Percentiles rank a stretch among this genome's conserved stretches.
Evolutionary conservation across 2,797 vertebrate species (phyloP).

Genomic region (Otolemur crassicaudatus): DNA sequence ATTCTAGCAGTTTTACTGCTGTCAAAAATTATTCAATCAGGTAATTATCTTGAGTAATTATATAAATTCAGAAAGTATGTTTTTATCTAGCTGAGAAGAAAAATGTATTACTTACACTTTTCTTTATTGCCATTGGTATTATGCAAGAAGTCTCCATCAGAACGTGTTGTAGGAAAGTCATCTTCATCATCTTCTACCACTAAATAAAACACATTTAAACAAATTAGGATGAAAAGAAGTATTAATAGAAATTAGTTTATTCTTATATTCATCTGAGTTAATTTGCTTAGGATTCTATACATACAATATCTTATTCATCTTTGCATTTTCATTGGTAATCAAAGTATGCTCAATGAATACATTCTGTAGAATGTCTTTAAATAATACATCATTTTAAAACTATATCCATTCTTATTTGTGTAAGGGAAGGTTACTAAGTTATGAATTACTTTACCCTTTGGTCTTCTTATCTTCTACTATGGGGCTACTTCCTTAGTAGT

Average conservation of each 20-base stretch:
- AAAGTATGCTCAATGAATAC: background rate
- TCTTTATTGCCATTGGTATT: slow-evolving; percentile 96
- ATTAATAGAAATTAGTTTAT: slow-evolving; percentile 11
- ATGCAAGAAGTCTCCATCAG: slow-evolving; percentile 94
- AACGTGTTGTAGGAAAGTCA: slow-evolving; percentile 92
- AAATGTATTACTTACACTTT: slow-evolving; percentile 91
- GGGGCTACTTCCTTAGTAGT: background rate
- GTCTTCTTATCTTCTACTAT: background rate
- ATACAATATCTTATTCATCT: background rate
- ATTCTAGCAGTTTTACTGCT: slow-evolving; percentile 31
- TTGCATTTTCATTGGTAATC: slow-evolving; percentile 42
- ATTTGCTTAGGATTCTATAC: slow-evolving; percentile 37
- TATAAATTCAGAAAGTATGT: slow-evolving; percentile 10
- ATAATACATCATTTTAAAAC: slow-evolving; percentile 44
- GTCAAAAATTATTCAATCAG: slow-evolving; percentile 36
- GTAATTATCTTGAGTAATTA: slow-evolving; percentile 34
- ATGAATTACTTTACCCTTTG: slow-evolving; percentile 25
- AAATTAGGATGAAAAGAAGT: slow-evolving; percentile 35
- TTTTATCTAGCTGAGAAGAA: background rate
- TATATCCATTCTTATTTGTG: background rate
- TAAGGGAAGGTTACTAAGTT: background rate
- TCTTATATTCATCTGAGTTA: slow-evolving; percentile 38
- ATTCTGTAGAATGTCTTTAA: background rate
- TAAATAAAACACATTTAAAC: slow-evolving; percentile 80
- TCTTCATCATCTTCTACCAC: slow-evolving; percentile 97